Conservation (phyloP, 2,797 vertebrate genomes). For the Rhinogobio ventralis region DNA sequence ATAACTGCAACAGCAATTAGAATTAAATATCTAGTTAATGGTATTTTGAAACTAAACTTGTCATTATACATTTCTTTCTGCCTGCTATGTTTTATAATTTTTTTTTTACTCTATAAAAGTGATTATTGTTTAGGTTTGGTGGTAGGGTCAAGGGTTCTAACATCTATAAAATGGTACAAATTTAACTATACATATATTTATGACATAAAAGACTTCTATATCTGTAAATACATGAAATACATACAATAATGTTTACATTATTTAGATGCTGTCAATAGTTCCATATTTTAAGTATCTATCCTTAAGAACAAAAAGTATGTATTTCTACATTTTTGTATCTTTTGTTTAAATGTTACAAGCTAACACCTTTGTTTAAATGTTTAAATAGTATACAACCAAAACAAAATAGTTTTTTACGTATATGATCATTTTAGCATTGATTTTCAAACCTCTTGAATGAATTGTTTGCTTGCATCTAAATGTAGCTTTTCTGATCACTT, state of each 20-base stretch:
- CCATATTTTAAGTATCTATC: not conserved
- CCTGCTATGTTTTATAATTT: not conserved
- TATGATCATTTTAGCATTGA: not conserved
- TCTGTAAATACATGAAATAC: not conserved
- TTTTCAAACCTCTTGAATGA: not conserved
- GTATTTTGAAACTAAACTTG: not conserved
- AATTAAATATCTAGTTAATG: not conserved
- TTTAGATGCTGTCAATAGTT: not conserved
- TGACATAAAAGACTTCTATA: not conserved
- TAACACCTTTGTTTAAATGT: not conserved
- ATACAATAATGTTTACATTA: not conserved
- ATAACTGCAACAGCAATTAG: no score
- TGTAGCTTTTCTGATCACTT: not conserved
- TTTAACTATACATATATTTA: not conserved
- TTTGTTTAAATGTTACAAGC: not conserved
- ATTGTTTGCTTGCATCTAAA: constrained; percentile 3
- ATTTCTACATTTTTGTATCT: not conserved
- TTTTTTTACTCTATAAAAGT: not conserved
- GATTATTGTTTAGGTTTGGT: not conserved
- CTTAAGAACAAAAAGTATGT: not conserved
- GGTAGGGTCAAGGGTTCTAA: not conserved
- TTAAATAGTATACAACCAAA: no score
- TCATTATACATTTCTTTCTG: not conserved
- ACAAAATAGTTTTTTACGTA: no score
- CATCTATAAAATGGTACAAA: not conserved